Base-by-base conservation (phyloP, 2,113 vertebrate species). In the Sapajus apella region DNA sequence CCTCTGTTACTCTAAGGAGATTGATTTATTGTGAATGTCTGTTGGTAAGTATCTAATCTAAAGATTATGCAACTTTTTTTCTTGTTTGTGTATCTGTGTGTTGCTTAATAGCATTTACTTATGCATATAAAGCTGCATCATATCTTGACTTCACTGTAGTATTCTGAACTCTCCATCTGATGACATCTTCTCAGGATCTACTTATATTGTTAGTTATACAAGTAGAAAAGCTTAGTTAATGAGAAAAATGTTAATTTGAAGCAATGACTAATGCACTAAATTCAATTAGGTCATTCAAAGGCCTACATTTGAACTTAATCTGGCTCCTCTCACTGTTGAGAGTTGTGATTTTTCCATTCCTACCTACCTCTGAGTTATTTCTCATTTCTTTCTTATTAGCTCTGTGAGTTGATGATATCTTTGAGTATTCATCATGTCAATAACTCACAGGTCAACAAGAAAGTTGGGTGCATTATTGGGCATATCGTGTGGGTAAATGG, bases 301-400 rank as follows among this genome's bases (percentile, higher is more conserved):
- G 1, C 72, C 72, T 77, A 68, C 73, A 45, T 91, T 97, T 97
- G 91, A 96, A 94, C 96, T 97, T 94, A 95, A 96, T 97, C 96
- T 97, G 93, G 90, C 79, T 97, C 95, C 94, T 97, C 96, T 98
- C 82, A 90, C 96, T 98, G 94, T 97, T 97, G 35, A 86, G 73
- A 93, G 8, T n/a, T 95, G 16, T 70, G 92, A 91, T 64, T 94
- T 90, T 91, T 89, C 82, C 61, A 61, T 75, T 96, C 40, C 5
- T 95, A 23, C 23, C 12, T 76, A 37, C 40, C 20, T 73, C 55
- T 83, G 18, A 70, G 77, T 21, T 77, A 73, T 30, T 88, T 87
- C 61, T 96, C 47, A 79, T 79, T 75, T 75, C 32, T 92, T 30
- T 91, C 73, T 95, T 66, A 56, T 10, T 85, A 77, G 75, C 30